Evolutionary conservation across 2,888 invertebrate species (phyloP).

Genomic region (Hypena proboscidalis): DNA sequence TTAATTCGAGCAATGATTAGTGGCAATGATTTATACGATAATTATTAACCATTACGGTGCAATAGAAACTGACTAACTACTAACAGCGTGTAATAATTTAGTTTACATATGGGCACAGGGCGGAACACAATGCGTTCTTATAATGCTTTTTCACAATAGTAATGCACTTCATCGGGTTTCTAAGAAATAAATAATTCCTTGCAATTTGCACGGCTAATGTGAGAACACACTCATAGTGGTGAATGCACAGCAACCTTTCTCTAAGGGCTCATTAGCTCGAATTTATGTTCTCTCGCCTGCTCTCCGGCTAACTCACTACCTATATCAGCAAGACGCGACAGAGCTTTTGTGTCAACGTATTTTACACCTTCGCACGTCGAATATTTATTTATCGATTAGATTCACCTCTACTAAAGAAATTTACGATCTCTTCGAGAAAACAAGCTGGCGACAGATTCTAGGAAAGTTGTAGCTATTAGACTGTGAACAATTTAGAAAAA

Average conservation of each 20-base stretch:
- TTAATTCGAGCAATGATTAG: slow-evolving; percentile 37
- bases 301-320: slow-evolving; percentile 39
- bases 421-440: slow-evolving; percentile 61
- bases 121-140: slow-evolving; percentile 60
- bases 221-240: slow-evolving; percentile 61
- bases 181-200: slow-evolving; percentile 67
- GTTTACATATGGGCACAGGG: slow-evolving; percentile 53
- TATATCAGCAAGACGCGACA: slow-evolving; percentile 48
- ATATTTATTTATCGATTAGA: slow-evolving; percentile 54
- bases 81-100: slow-evolving; percentile 48
- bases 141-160: slow-evolving; percentile 52
- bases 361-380: slow-evolving; percentile 42
- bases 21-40: slow-evolving; percentile 35
- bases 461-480: slow-evolving; percentile 73
- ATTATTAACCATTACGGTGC: slow-evolving; percentile 44
- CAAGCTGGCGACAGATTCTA: slow-evolving; percentile 53
- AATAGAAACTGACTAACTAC: slow-evolving; percentile 40
- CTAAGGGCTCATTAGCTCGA: slow-evolving; percentile 65
- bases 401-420: slow-evolving; percentile 55
- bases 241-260: slow-evolving; percentile 66
- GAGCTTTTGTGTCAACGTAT: slow-evolving; percentile 47
- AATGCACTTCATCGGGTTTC: slow-evolving; percentile 61
- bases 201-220: slow-evolving; percentile 72
- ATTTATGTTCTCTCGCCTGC: slow-evolving; percentile 58
- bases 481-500: slow-evolving; percentile 70